Evolutionary conservation across 2,113 vertebrate genomes (phyloP), one percentile per base, ranked within the genome.

Genomic region (Steatornis caripensis): DNA sequence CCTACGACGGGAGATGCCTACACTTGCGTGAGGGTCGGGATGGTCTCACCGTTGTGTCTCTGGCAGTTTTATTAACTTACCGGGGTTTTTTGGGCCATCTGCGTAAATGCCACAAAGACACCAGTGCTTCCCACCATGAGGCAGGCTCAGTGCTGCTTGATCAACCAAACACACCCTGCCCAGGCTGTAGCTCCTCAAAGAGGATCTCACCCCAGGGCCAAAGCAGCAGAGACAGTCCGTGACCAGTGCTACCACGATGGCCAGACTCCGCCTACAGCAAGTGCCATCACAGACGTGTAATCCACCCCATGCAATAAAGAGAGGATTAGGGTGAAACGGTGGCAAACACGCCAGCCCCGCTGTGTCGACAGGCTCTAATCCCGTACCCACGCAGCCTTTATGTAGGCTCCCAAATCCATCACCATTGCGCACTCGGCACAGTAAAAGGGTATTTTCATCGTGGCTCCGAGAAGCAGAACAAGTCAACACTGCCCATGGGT

Each of bases 381-480:
- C 74, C 3, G 1, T 4, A 32, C 78, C 51, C 82, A 39, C 0
- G 0, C 27, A 23, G 83, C 37, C 51, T 8, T 36, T 45, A 4
- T 0, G 49, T 2, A 58, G 65, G 24, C 6, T 53, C 6, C 15
- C 1, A 0, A 36, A 11, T 4, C 54, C 6, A 0, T 4, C 13
- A 30, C 0, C 41, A 3, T n/a, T n/a, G n/a, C 3, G 2, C 10
- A 12, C 54, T 15, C 15, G 2, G 58, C 26, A 32, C 3, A 0
- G 36, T 7, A 27, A 30, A 37, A 46, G 54, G 61, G 18, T 46
- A 53, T 16, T 15, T 61, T 57, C 32, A 17, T 15, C 1, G 3
- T 11, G 36, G 36, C 55, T 62, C 65, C 30, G 41, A 36, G 18
- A 66, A 77, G 11, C 1, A 1, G 26, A 51, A 34, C 0, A 21